A percentile compares a stretch with the other conserved stretches of the same genome.
Evolutionary conservation across 2,113 vertebrate species (phyloP).

Genomic region (mouse (Mus musculus)): DNA sequence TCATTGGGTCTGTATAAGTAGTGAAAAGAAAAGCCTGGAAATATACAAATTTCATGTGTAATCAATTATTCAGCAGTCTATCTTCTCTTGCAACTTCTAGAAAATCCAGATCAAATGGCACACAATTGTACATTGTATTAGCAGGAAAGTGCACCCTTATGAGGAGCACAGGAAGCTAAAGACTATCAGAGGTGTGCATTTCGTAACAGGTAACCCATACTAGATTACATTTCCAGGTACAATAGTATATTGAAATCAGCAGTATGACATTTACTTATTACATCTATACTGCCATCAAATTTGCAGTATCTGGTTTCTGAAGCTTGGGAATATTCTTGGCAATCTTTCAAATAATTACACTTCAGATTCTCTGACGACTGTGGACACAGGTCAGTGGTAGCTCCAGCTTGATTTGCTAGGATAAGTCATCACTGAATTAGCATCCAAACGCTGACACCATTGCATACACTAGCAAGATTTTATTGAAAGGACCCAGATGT

Average conservation of each 20-base stretch:
- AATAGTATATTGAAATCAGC: not conserved
- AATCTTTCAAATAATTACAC: not conserved
- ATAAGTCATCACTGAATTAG: not conserved
- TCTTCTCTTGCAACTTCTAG: not conserved
- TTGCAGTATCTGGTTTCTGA: not conserved
- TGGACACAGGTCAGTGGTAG: not conserved
- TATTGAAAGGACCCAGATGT: too few relatives aligned
- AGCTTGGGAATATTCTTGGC: not conserved
- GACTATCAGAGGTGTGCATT: too few relatives aligned
- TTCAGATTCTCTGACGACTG: not conserved
- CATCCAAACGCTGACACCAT: too few relatives aligned
- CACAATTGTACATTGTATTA: not conserved
- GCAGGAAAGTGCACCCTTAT: not conserved
- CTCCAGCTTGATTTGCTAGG: too few relatives aligned
- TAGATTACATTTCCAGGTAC: not conserved
- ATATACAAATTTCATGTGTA: slow-evolving; percentile 13
- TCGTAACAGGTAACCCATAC: not conserved
- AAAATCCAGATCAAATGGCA: not conserved
- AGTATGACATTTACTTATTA: not conserved
- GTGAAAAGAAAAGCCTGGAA: slow-evolving; percentile 1
- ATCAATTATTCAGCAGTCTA: slow-evolving; percentile 61
- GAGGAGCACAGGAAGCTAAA: not conserved
- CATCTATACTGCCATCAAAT: not conserved
- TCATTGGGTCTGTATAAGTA: slow-evolving; percentile 45
- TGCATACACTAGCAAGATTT: too few relatives aligned